phyloP scores from a whole-genome alignment of 2,113 vertebrate genomes.

The Cepphus grylle region DNA sequence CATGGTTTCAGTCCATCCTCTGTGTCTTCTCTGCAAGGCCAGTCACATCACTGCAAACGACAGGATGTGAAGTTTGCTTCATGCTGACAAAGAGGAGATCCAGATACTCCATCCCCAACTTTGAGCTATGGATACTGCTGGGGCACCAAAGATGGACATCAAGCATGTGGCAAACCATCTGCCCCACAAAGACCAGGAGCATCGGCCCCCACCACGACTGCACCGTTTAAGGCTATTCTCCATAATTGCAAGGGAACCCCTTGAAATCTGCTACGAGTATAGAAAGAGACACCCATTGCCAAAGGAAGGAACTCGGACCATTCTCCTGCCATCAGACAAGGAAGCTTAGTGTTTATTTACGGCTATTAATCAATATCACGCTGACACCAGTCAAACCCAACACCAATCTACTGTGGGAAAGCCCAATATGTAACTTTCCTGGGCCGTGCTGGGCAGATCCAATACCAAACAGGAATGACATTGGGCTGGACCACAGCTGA shows the following conservation, averaged over 20 bases:
- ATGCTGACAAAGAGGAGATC: background rate
- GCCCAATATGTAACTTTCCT: background rate
- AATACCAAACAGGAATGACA: background rate
- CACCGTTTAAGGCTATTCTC: background rate
- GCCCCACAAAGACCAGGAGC: background rate
- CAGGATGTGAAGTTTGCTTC: background rate
- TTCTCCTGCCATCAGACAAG: background rate
- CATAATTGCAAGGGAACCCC: background rate
- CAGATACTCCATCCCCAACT: background rate
- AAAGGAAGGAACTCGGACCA: background rate
- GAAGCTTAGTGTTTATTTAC: background rate
- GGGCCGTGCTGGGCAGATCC: rapidly evolving
- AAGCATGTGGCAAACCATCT: background rate
- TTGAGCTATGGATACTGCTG: background rate
- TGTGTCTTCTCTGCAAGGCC: background rate
- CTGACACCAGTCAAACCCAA: background rate
- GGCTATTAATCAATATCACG: background rate
- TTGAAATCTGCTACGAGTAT: background rate
- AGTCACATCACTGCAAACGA: background rate
- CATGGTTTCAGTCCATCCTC: background rate
- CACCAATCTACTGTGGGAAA: background rate
- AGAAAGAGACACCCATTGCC: background rate
- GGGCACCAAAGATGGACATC: background rate
- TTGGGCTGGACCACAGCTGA: background rate
- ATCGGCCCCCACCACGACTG: background rate